Evolutionary conservation across 2,888 invertebrate genomes (phyloP).

Genomic region (Himalopsyche tibetana): DNA sequence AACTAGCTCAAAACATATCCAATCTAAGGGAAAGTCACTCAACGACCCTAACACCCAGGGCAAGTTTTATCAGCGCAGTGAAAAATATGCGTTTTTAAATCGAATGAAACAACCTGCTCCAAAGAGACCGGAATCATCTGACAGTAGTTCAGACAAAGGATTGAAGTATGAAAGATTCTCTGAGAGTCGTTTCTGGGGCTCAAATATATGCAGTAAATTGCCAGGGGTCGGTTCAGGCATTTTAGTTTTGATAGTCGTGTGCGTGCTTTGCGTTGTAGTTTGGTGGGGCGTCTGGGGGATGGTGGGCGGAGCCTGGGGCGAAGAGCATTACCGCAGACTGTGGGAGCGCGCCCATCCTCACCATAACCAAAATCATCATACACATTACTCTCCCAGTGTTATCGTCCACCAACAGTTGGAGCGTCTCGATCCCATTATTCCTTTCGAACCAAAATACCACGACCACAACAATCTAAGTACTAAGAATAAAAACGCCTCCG

Average conservation of each 20-base stretch:
- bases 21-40: slow-evolving; percentile 58
- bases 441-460: slow-evolving; percentile 69
- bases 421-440: slow-evolving; percentile 64
- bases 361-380: slow-evolving; percentile 71
- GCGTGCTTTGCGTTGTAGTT: slow-evolving; percentile 71
- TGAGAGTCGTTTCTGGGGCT: slow-evolving; percentile 48
- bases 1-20: slow-evolving; percentile 71
- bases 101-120: slow-evolving; percentile 63
- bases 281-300: slow-evolving; percentile 75
- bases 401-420: slow-evolving; percentile 66
- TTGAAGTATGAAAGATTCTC: slow-evolving; percentile 70
- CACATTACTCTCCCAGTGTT: slow-evolving; percentile 67
- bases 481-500: slow-evolving; percentile 72
- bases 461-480: slow-evolving; percentile 76
- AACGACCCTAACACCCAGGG: slow-evolving; percentile 69
- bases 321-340: slow-evolving; percentile 74
- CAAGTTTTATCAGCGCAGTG: slow-evolving; percentile 70
- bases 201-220: slow-evolving; percentile 69
- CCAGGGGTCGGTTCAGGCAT: slow-evolving; percentile 71
- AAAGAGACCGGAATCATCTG: slow-evolving; percentile 59
- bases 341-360: slow-evolving; percentile 76
- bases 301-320: slow-evolving; percentile 73
- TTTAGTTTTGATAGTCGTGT: slow-evolving; percentile 71
- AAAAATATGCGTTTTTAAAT: slow-evolving; percentile 63
- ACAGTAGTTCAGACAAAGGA: slow-evolving; percentile 68